These are phyloP conservation scores for Epizoanthus stellaris DNA, from an alignment of 92 coral and sea anemone species.

Conservation along the genomic window DNA sequence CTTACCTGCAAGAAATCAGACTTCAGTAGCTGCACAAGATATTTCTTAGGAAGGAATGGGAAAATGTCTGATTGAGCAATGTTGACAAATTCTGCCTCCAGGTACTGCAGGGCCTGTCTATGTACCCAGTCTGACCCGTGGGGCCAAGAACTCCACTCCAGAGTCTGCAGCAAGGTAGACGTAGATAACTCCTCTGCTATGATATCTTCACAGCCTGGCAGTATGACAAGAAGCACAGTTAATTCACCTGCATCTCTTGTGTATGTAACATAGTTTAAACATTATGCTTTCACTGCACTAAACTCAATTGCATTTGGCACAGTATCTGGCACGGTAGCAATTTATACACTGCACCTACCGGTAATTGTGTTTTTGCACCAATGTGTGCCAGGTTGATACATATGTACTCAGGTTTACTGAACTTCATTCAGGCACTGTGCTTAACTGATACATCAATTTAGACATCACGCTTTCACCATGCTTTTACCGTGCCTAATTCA, in stretches of 20 bases:
- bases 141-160: constrained; percentile 92
- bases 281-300: too few species aligned
- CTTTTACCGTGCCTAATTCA: too few species aligned
- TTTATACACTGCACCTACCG: too few species aligned
- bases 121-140: constrained; percentile 96
- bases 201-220: constrained; percentile 93
- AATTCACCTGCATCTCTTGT: neutral
- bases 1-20: constrained; percentile 96
- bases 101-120: constrained; percentile 89
- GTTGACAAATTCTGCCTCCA: constrained; percentile 87
- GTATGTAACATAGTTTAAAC: too few species aligned
- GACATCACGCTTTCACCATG: too few species aligned
- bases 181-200: constrained; percentile 89
- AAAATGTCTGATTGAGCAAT: constrained; percentile 87
- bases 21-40: constrained; percentile 79
- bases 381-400: too few species aligned
- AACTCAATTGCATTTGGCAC: too few species aligned
- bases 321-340: too few species aligned
- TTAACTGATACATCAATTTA: too few species aligned
- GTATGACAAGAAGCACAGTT: neutral
- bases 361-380: too few species aligned
- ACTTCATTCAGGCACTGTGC: too few species aligned
- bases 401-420: too few species aligned
- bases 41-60: constrained; percentile 76
- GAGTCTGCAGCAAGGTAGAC: constrained; percentile 72